These are phyloP conservation scores for Procavia capensis DNA, from an alignment of 2,113 vertebrate species.

Conservation along the genomic window DNA sequence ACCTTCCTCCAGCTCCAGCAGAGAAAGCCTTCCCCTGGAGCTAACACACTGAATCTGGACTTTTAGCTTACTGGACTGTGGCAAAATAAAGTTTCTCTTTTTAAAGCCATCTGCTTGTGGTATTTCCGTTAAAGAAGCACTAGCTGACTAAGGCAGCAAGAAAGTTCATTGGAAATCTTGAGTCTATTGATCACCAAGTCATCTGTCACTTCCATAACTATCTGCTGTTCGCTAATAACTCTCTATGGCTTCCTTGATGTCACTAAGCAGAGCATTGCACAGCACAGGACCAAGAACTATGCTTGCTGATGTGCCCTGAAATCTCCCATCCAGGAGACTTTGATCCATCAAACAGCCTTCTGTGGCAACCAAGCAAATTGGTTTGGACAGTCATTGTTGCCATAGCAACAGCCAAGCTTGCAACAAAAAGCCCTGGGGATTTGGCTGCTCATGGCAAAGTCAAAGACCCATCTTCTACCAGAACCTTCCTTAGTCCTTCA, in stretches of 20 bases:
- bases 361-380: background rate
- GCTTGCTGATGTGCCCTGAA: background rate
- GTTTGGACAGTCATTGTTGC: background rate
- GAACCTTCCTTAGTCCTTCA: background rate
- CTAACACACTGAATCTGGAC: too few relatives aligned
- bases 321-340: background rate
- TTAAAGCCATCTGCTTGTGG: too few relatives aligned
- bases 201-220: background rate
- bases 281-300: background rate
- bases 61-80: too few relatives aligned
- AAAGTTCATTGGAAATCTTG: background rate
- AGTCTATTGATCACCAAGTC: background rate
- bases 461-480: background rate
- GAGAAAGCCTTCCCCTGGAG: too few relatives aligned
- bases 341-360: background rate
- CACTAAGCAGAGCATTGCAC: background rate
- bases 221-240: background rate
- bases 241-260: background rate
- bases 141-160: too few relatives aligned
- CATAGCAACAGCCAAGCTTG: background rate
- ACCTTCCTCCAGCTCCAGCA: too few relatives aligned
- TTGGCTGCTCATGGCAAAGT: background rate
- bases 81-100: too few relatives aligned
- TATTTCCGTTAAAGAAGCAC: too few relatives aligned
- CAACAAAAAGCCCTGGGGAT: background rate